These are phyloP conservation scores for Crossocerus cetratus DNA, from an alignment of 2,888 invertebrate genomes.

Conservation along the genomic window DNA sequence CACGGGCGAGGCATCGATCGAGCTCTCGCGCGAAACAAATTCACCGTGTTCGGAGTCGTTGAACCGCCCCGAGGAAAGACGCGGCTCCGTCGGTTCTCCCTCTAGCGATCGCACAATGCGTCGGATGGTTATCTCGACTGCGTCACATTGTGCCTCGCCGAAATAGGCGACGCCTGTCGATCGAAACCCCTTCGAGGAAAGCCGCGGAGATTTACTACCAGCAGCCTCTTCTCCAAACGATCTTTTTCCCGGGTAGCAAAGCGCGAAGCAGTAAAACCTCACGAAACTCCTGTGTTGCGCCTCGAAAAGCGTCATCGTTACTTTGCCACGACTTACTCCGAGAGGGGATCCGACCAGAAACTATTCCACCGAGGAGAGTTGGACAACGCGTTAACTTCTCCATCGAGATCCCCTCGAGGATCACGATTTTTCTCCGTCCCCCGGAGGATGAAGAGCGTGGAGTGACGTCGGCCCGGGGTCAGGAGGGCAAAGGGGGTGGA, in stretches of 20 bases:
- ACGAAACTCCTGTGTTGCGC: slow-evolving; percentile 2
- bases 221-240: too few species aligned
- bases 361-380: too few species aligned
- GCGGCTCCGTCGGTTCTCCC: too few species aligned
- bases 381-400: too few species aligned
- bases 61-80: too few species aligned
- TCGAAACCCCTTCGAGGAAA: neutral
- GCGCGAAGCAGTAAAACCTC: too few species aligned
- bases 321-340: neutral
- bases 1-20: neutral
- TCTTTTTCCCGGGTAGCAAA: too few species aligned
- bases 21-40: slow-evolving; percentile 17
- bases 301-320: slow-evolving; percentile 5
- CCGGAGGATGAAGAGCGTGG: neutral
- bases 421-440: neutral
- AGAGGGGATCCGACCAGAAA: too few species aligned
- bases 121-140: slow-evolving; percentile 27
- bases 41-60: slow-evolving; percentile 20
- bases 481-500: neutral
- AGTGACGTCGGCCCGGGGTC: neutral
- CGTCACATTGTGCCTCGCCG: slow-evolving; percentile 19
- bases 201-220: neutral
- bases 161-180: slow-evolving; percentile 24
- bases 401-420: neutral
- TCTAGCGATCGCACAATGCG: too few species aligned